phyloP scores from a whole-genome alignment of 2,888 invertebrate genomes.

The Spilarctia lutea region DNA sequence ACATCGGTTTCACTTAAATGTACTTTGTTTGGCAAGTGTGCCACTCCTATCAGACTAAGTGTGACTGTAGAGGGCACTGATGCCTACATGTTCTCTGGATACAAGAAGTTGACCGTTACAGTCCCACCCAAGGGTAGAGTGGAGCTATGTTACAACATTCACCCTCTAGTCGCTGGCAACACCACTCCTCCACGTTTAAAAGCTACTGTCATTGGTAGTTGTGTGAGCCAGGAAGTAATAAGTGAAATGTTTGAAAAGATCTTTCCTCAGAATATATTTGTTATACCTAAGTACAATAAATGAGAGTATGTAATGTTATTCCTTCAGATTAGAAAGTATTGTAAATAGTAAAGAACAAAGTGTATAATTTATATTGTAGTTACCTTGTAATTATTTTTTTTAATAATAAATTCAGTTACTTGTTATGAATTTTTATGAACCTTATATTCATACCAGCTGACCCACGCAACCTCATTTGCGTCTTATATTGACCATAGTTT shows the following conservation, averaged over 20 bases:
- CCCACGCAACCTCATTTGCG: too few relatives aligned
- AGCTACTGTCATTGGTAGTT: conserved; percentile 81
- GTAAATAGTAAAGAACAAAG: conserved; percentile 81
- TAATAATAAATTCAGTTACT: conserved; percentile 76
- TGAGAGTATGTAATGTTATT: conserved; percentile 66
- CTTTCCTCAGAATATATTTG: conserved; percentile 83
- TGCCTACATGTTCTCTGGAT: conserved; percentile 98
- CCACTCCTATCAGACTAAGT: conserved; percentile 90
- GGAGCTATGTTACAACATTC: conserved; percentile 91
- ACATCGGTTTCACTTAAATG: conserved; percentile 91
- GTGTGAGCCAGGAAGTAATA: conserved; percentile 71
- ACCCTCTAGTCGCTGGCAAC: conserved; percentile 91
- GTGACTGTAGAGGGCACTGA: conserved; percentile 94
- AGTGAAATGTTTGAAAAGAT: conserved; percentile 82
- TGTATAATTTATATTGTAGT: conserved; percentile 75
- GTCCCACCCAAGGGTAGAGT: conserved; percentile 88
- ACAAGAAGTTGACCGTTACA: conserved; percentile 91
- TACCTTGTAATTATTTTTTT: conserved; percentile 73
- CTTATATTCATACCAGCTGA: too few relatives aligned
- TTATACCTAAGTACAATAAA: conserved; percentile 85
- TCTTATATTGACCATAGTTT: too few relatives aligned
- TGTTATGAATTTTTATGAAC: conserved; percentile 55
- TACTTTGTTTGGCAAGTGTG: conserved; percentile 90
- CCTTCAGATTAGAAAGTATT: conserved; percentile 60
- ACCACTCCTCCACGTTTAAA: conserved; percentile 89